These are phyloP conservation scores for Drosophila trapezifrons DNA, from an alignment of 1,140 invertebrate genomes.

Conservation along the genomic window DNA sequence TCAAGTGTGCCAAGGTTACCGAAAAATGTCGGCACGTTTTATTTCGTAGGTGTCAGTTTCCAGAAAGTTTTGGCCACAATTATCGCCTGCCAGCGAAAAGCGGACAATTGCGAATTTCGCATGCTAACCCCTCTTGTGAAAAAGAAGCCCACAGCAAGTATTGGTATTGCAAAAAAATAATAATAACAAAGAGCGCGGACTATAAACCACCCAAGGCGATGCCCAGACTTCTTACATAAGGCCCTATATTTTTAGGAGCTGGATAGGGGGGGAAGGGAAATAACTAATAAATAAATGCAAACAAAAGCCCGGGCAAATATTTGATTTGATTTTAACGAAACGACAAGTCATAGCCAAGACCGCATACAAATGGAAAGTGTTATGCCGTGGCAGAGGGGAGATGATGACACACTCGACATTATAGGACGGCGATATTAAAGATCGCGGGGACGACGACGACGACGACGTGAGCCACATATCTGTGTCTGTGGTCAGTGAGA, in stretches of 20 bases:
- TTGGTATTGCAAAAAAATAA: conserved; percentile 38
- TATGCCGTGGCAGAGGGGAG: conserved; percentile 40
- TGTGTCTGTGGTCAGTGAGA: conserved; percentile 74
- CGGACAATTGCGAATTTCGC: conserved; percentile 52
- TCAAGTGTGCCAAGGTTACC: conserved; percentile 74
- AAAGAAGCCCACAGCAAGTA: conserved; percentile 11
- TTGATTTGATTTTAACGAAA: conserved; percentile 79
- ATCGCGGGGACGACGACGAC: conserved; percentile 5
- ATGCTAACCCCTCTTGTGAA: conserved; percentile 30
- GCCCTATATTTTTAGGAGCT: conserved; percentile 23
- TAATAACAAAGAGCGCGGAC: conserved; percentile 16
- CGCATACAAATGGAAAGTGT: conserved; percentile 73
- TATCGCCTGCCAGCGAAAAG: conserved; percentile 63
- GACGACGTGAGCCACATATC: conserved; percentile 8
- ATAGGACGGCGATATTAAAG: conserved; percentile 6
- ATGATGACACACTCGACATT: conserved; percentile 44
- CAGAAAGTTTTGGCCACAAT: conserved; percentile 48
- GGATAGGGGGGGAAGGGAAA: conserved; percentile 17
- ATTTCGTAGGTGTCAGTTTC: conserved; percentile 68
- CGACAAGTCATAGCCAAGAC: conserved; percentile 64
- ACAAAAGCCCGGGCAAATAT: conserved; percentile 62
- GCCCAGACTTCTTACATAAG: conserved; percentile 63
- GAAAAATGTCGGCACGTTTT: conserved; percentile 60
- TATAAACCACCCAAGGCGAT: conserved; percentile 75
- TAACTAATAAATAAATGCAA: conserved; percentile 50